These are phyloP conservation scores for Danaus melanippus DNA, from an alignment of 1,140 invertebrate genomes.

Conservation along the genomic window DNA sequence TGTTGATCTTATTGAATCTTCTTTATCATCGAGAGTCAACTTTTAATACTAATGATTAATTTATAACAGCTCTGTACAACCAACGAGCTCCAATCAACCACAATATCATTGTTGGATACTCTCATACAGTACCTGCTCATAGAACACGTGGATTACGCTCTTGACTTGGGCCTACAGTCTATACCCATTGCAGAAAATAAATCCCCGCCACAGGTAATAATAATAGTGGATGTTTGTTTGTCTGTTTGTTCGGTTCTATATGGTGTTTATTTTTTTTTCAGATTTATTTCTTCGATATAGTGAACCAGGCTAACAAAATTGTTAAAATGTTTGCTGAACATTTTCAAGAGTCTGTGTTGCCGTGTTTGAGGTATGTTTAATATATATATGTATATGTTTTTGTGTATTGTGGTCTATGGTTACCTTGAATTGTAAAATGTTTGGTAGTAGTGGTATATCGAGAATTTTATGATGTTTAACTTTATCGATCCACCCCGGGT, in stretches of 20 bases:
- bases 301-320: slow-evolving; percentile 95
- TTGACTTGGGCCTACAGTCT: slow-evolving; percentile 92
- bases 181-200: slow-evolving; percentile 93
- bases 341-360: slow-evolving; percentile 91
- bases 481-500: too few relatives aligned
- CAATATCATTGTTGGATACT: slow-evolving; percentile 89
- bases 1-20: too few relatives aligned
- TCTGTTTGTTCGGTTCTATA: background rate
- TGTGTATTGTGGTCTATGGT: too few relatives aligned
- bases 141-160: slow-evolving; percentile 96
- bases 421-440: too few relatives aligned
- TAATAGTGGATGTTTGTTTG: background rate
- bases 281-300: slow-evolving; percentile 95
- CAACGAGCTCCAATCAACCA: slow-evolving; percentile 85
- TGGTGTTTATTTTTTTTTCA: slow-evolving; percentile 56
- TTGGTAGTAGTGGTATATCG: too few relatives aligned
- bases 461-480: too few relatives aligned
- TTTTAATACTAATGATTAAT: too few relatives aligned
- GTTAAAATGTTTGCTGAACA: slow-evolving; percentile 97
- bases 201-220: slow-evolving; percentile 75
- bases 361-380: slow-evolving; percentile 82
- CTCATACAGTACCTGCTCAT: slow-evolving; percentile 89
- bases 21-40: too few relatives aligned
- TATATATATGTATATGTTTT: too few relatives aligned
- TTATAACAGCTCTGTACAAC: slow-evolving; percentile 81